Evolutionary conservation across 1,140 invertebrate genomes (phyloP).

Genomic region (Pseudomyrmex gracilis): DNA sequence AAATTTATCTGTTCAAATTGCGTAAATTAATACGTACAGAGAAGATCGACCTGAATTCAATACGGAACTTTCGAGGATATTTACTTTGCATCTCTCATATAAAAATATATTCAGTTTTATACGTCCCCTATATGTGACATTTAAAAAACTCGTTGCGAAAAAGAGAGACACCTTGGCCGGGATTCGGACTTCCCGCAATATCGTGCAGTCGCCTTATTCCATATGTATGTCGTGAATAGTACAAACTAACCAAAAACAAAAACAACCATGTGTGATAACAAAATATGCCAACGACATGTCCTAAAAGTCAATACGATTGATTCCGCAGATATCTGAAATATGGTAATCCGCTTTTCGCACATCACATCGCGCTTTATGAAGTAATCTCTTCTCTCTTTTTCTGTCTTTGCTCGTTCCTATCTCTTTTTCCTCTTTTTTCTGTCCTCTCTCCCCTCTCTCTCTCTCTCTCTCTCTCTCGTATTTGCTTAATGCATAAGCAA

Average conservation of each 20-base stretch:
- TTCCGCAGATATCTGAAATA: slow-evolving; percentile 4
- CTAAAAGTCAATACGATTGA: slow-evolving; percentile 27
- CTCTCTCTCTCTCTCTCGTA: slow-evolving; percentile 75
- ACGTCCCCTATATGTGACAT: too few relatives aligned
- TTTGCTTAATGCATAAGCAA: slow-evolving; percentile 85
- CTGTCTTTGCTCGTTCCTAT: neutral
- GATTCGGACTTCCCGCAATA: too few relatives aligned
- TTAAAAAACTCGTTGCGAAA: too few relatives aligned
- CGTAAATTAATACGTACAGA: too few relatives aligned
- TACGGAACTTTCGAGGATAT: too few relatives aligned
- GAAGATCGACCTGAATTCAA: too few relatives aligned
- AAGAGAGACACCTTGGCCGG: too few relatives aligned
- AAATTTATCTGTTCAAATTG: too few relatives aligned
- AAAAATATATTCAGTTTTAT: too few relatives aligned
- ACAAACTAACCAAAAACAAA: neutral
- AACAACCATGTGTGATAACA: neutral
- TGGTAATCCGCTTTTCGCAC: slow-evolving; percentile 29
- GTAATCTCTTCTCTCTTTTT: neutral
- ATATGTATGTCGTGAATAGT: neutral
- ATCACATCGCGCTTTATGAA: neutral
- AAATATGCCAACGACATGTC: neutral
- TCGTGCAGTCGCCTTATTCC: neutral
- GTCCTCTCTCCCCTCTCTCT: neutral
- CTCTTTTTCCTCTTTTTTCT: slow-evolving; percentile 12
- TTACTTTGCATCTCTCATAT: too few relatives aligned